Evolutionary conservation across 2,888 invertebrate species (phyloP), one percentile per base, ranked within the genome.

Genomic region (Ryuthela nishihirai): DNA sequence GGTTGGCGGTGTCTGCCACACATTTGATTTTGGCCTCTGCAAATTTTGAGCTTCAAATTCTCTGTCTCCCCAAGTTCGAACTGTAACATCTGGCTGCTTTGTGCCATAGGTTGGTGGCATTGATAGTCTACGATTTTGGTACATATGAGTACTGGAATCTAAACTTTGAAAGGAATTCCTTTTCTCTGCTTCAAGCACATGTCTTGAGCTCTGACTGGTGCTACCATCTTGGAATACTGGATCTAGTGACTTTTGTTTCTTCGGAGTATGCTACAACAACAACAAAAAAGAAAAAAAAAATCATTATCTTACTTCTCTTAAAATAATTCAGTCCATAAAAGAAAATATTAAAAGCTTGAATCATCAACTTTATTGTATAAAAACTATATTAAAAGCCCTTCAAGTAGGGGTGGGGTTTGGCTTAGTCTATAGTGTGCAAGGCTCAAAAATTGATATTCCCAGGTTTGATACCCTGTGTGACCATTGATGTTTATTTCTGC

Each of bases 151-250:
- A n/a, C n/a, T n/a, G n/a, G n/a, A n/a, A n/a, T n/a, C n/a, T n/a
- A n/a, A n/a, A n/a, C n/a, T n/a, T n/a, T n/a, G n/a, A n/a, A n/a
- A n/a, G n/a, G n/a, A n/a, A n/a, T n/a, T n/a, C n/a, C 92, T 80
- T 68, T 90, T 85, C 72, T 93, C 93, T 0, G 92, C 92, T 73
- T 94, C 93, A 84, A 92, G 79, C 1, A 90, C 84, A 15, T 93
- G 79, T 93, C 93, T 93, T 72, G 93, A 92, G 68, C 90, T 88
- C n/a, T 65, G 61, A 42, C 65, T 61, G 34, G 65, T 64, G 35
- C 44, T 46, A 21, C 20, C 42, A 25, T 54, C 52, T 35, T 38
- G 44, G 21, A 50, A 50, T 6, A 56, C 41, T 17, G 56, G 56
- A 23, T 56, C 56, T 23, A 49, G 23, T 1, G 26, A 29, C 15